A percentile compares a stretch with the other conserved stretches of the same genome.
These are phyloP conservation scores for Ricordea florida DNA, from an alignment of 92 coral and sea anemone species.

Conservation along the genomic window DNA sequence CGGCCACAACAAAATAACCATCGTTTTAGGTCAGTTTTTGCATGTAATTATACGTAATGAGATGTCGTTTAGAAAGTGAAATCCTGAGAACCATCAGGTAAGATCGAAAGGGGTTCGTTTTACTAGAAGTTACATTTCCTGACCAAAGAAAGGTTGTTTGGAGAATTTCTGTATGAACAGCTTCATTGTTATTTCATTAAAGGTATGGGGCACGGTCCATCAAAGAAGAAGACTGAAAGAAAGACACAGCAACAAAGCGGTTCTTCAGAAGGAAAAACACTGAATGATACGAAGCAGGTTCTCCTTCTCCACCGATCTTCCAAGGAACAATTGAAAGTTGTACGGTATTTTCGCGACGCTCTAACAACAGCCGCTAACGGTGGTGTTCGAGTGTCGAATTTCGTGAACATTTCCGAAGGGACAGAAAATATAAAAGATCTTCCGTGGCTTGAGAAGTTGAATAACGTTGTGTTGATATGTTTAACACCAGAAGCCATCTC, in stretches of 20 bases:
- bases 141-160: background rate
- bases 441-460: slow-evolving; percentile 69
- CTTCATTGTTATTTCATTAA: background rate
- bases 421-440: slow-evolving; percentile 17
- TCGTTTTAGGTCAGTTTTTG: slow-evolving; percentile 24
- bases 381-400: slow-evolving; percentile 37
- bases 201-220: slow-evolving; percentile 11
- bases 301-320: slow-evolving; percentile 73
- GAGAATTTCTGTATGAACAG: background rate
- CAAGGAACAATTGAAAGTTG: slow-evolving; percentile 46
- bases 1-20: slow-evolving; percentile 1
- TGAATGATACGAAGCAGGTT: slow-evolving; percentile 50
- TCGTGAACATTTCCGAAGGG: slow-evolving; percentile 74
- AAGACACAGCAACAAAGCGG: background rate
- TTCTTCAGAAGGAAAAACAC: slow-evolving; percentile 1
- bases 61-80: background rate
- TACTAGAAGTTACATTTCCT: background rate
- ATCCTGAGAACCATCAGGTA: too few relatives aligned
- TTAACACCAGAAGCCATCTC: slow-evolving; percentile 74
- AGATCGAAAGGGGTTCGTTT: too few relatives aligned
- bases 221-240: background rate
- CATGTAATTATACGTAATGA: slow-evolving; percentile 12
- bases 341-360: slow-evolving; percentile 84
- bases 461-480: slow-evolving; percentile 78
- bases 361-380: slow-evolving; percentile 67